phyloP scores from a whole-genome alignment of 1,140 invertebrate genomes.

The Pseudomyrmex sp. region DNA sequence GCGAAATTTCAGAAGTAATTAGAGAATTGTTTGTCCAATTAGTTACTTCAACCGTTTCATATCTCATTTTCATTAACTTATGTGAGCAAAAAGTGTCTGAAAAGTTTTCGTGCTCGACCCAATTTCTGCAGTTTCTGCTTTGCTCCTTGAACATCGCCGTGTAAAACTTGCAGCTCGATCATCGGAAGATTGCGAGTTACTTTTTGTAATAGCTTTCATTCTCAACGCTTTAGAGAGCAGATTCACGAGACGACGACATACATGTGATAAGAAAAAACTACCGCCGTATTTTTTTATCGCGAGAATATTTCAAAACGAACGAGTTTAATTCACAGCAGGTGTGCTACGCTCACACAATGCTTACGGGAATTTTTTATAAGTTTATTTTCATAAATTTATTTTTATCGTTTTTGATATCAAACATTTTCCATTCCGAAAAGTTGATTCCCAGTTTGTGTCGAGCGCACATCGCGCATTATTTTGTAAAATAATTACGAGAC shows the following conservation, averaged over 20 bases:
- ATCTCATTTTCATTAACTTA: neutral
- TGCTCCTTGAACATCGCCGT: neutral
- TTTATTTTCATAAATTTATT: too few species aligned
- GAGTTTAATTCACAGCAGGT: too few species aligned
- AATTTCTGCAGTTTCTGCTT: slow-evolving; percentile 6
- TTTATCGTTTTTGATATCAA: neutral
- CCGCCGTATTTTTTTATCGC: neutral
- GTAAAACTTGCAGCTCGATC: slow-evolving; percentile 2
- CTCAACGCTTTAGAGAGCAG: slow-evolving; percentile 9
- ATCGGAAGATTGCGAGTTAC: neutral
- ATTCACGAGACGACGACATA: slow-evolving; percentile 4
- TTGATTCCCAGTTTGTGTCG: too few species aligned
- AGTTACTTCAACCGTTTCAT: neutral
- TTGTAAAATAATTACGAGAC: too few species aligned
- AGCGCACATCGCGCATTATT: too few species aligned
- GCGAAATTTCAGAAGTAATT: slow-evolving; percentile 21
- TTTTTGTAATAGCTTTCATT: slow-evolving; percentile 18
- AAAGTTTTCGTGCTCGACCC: neutral
- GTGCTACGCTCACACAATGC: too few species aligned
- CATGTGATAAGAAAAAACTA: slow-evolving; percentile 24
- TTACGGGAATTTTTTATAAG: too few species aligned
- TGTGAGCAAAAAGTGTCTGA: neutral
- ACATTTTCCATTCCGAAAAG: neutral
- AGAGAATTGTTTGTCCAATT: slow-evolving; percentile 22
- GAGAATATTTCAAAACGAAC: neutral